These are phyloP conservation scores for Etia nguti DNA, from an alignment of 2,113 vertebrate species.

Conservation along the genomic window DNA sequence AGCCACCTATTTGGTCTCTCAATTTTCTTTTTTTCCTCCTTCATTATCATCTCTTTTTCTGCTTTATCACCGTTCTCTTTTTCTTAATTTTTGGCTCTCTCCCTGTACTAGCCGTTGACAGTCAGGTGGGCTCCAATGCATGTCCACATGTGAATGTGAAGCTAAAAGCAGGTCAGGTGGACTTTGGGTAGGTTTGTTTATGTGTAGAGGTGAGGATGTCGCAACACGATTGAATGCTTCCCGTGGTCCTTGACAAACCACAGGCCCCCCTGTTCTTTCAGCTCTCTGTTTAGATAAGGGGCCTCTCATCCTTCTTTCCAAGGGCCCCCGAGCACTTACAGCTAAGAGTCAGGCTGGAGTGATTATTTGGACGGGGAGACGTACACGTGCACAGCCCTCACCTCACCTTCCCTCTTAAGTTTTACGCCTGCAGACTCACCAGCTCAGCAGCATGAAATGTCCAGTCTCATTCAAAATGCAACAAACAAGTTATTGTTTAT, in stretches of 20 bases:
- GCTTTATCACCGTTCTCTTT: not conserved
- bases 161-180: slow-evolving; percentile 13
- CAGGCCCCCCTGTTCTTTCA: not conserved
- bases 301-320: slow-evolving; percentile 16
- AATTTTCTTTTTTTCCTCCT: not conserved
- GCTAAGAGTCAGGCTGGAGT: slow-evolving; percentile 57
- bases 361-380: slow-evolving; percentile 51
- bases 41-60: not conserved
- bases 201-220: slow-evolving; percentile 46
- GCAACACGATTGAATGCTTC: slow-evolving; percentile 66
- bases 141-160: slow-evolving; percentile 6
- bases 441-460: slow-evolving; percentile 30
- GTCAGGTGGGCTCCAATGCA: not conserved
- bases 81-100: not conserved
- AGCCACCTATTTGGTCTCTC: not conserved
- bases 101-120: not conserved
- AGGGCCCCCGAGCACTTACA: slow-evolving; percentile 47
- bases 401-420: not conserved
- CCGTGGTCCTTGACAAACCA: slow-evolving; percentile 46
- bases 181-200: slow-evolving; percentile 24
- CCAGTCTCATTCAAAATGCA: not conserved
- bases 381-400: slow-evolving; percentile 29
- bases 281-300: slow-evolving; percentile 55
- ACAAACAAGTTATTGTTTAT: slow-evolving; percentile 22
- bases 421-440: slow-evolving; percentile 25